These are phyloP conservation scores for Callyntrura guangdongensis DNA, from an alignment of 2,888 invertebrate species.

Conservation along the genomic window DNA sequence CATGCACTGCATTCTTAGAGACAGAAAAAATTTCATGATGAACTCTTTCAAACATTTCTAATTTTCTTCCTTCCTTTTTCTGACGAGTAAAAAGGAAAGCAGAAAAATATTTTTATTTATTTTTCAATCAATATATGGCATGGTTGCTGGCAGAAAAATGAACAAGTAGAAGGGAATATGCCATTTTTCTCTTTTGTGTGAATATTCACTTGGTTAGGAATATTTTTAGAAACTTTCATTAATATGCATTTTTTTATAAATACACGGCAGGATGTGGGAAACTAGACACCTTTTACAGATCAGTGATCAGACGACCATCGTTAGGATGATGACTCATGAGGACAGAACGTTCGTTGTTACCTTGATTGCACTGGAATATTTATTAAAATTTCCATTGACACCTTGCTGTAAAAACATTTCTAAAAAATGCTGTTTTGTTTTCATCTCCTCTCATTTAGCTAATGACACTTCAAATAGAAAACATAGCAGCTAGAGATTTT, in stretches of 20 bases:
- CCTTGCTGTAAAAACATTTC: too few relatives aligned
- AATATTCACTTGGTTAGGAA: not conserved
- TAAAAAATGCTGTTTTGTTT: not conserved
- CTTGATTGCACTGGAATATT: not conserved
- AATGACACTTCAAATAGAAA: slow-evolving; percentile 6
- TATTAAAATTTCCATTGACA: not conserved
- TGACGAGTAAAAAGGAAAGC: not conserved
- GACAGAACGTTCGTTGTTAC: too few relatives aligned
- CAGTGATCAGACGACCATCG: not conserved
- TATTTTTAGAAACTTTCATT: not conserved
- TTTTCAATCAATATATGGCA: slow-evolving; percentile 50
- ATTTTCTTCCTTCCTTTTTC: not conserved
- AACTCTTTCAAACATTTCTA: slow-evolving; percentile 35
- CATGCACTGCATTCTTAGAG: not conserved
- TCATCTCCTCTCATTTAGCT: not conserved
- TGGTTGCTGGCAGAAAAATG: not conserved
- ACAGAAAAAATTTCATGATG: not conserved
- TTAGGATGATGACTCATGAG: not conserved
- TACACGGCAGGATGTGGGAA: slow-evolving; percentile 66
- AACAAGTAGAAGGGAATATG: not conserved
- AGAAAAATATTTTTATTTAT: slow-evolving; percentile 31
- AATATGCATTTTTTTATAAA: too few relatives aligned
- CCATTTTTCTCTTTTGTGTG: not conserved
- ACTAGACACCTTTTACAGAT: slow-evolving; percentile 38
- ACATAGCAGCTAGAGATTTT: too few relatives aligned